Base-by-base conservation (phyloP, 2,113 vertebrate genomes). In the Cettia cetti region DNA sequence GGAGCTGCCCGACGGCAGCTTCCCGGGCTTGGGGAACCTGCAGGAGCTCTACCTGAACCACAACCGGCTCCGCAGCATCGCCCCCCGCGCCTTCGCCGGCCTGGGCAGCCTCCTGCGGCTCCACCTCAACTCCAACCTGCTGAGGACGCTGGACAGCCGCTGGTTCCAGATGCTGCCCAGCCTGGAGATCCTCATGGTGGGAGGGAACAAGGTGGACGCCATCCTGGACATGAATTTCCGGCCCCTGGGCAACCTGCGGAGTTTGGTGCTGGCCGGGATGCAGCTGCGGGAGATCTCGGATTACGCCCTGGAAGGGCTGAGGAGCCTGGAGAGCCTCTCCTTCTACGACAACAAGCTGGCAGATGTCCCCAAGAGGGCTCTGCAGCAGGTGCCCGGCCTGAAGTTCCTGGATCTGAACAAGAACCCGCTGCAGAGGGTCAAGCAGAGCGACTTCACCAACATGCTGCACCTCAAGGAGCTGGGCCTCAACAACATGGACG, bases 11-110 rank as follows among this genome's bases (percentile, higher is more conserved):
- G 98, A 98, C 5, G 71, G 97, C 68, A 98, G 99, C 83, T 99
- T 99, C 69, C 95, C 95, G 0, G 98, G 98, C 21, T 97, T 99
- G 96, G 96, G 97, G 27, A 97, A 96, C 89, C 97, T 99, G 33
- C 99, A 99, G 94, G 99, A 99, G 54, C 98, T 99, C 23, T 99
- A 99, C 92, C 98, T 99, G 90, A 99, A 99, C 96, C 99, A 99
- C 98, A 99, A 99, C 97, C 98, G 98, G 95, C 97, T 99, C 15
- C 94, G 95, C 81, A 96, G 97, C 39, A 99, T 99, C 15, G 98
- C 98, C 10, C 98, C 99, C 2, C 69, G 86, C 57, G 99, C 99
- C 70, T 99, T 99, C 42, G 75, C 86, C 0, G 99, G 99, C 27
- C 98, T 99, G 8, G 2, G 97, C 76, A 97, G 93, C 88, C 97